Percentiles rank a stretch among this genome's conserved stretches.
Conservation (phyloP, 2,113 vertebrate species). For the Edolisoma coerulescens region DNA sequence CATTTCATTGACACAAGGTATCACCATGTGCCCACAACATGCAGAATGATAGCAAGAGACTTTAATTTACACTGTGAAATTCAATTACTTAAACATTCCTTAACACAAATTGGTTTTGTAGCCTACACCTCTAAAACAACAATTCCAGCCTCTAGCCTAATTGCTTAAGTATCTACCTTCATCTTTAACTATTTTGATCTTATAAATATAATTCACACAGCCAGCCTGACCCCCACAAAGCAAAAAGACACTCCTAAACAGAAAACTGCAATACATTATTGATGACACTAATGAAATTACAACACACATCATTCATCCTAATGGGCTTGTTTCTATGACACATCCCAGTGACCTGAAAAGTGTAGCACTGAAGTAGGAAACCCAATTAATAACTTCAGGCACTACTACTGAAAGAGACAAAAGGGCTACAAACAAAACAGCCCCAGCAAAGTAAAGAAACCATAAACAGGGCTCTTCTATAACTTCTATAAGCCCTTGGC, state of each 20-base stretch:
- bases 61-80: constrained; percentile 17
- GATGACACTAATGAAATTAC: constrained; percentile 72
- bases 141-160: constrained; percentile 51
- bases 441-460: constrained; percentile 8
- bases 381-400: constrained; percentile 56
- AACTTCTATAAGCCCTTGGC: constrained; percentile 13
- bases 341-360: constrained; percentile 48
- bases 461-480: not conserved
- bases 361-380: constrained; percentile 28
- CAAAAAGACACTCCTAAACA: constrained; percentile 39
- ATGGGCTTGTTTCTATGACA: constrained; percentile 59
- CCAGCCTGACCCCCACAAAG: constrained; percentile 31
- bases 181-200: constrained; percentile 59
- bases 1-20: not conserved
- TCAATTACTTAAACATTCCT: constrained; percentile 61
- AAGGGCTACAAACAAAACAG: constrained; percentile 13
- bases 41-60: not conserved
- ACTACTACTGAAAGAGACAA: constrained; percentile 23
- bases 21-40: not conserved
- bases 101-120: constrained; percentile 56
- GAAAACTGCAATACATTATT: constrained; percentile 59
- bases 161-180: constrained; percentile 29
- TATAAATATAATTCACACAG: constrained; percentile 41
- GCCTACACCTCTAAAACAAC: constrained; percentile 45
- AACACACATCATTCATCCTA: constrained; percentile 68